Evolutionary conservation across 30 jellyfish, hydroid and myxozoan genomes (phyloP).

Genomic region (Phacellophora camtschatica): DNA sequence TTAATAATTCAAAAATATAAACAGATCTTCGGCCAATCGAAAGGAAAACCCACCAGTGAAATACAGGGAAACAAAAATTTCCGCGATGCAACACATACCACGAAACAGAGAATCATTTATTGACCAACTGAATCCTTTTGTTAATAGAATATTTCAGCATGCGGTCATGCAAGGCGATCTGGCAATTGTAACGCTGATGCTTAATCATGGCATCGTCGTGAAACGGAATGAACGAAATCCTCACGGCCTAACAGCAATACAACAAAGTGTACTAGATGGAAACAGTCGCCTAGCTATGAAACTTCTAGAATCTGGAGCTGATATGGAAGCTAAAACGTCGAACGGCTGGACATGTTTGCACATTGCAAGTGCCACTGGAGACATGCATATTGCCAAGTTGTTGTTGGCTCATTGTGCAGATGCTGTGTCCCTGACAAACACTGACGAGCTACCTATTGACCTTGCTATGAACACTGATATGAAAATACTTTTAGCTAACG

Average conservation of each 20-base stretch:
- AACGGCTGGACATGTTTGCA: conserved; percentile 96
- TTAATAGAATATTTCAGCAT: conserved; percentile 87
- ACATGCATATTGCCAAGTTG: conserved; percentile 42
- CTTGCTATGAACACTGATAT: conserved; percentile 76
- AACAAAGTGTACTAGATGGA: conserved; percentile 90
- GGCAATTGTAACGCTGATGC: conserved; percentile 79
- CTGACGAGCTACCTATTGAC: conserved; percentile 89
- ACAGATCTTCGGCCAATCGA: too few species aligned
- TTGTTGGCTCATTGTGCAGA: conserved; percentile 81
- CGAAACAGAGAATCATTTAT: conserved; percentile 55
- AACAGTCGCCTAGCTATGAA: conserved; percentile 63
- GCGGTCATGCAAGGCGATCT: conserved; percentile 83
- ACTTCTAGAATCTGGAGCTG: conserved; percentile 87
- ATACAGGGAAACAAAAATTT: too few species aligned
- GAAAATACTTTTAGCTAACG: conserved; percentile 70
- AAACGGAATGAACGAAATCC: conserved; percentile 70
- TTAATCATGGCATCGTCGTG: conserved; percentile 79
- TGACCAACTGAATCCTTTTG: conserved; percentile 88
- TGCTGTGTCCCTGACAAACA: conserved; percentile 80
- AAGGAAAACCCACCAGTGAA: too few species aligned
- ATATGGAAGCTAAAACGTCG: conserved; percentile 84
- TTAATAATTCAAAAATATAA: too few species aligned
- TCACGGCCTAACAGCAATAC: conserved; percentile 89
- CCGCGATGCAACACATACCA: conserved; percentile 7
- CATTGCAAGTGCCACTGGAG: conserved; percentile 96